Evolutionary conservation across 2,888 invertebrate species (phyloP).

Genomic region (Adelphocoris suturalis): DNA sequence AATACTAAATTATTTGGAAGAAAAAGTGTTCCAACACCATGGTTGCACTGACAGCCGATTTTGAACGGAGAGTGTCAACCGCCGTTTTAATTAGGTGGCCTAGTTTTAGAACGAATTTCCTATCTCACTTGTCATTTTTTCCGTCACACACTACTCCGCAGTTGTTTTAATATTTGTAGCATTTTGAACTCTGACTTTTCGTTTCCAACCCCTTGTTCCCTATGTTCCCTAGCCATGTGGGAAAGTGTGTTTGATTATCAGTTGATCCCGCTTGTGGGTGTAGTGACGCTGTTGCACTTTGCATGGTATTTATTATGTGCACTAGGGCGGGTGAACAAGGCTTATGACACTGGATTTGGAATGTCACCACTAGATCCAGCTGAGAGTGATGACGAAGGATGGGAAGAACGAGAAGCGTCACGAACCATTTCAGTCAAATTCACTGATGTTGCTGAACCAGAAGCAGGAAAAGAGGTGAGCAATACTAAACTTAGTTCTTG

Average conservation of each 20-base stretch:
- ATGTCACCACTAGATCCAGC: conserved; percentile 71
- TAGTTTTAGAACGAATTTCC: too few relatives aligned
- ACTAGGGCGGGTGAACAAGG: conserved; percentile 73
- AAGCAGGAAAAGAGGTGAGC: conserved; percentile 83
- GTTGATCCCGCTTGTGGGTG: conserved; percentile 66
- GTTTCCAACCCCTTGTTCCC: too few relatives aligned
- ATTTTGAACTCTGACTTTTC: not conserved
- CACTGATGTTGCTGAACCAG: conserved; percentile 86
- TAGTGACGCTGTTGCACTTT: conserved; percentile 66
- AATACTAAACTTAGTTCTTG: too few relatives aligned
- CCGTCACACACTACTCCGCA: not conserved
- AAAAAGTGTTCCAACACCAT: too few relatives aligned
- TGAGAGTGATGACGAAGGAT: conserved; percentile 82
- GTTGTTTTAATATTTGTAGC: not conserved
- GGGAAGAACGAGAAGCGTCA: conserved; percentile 91
- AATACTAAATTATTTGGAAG: too few relatives aligned
- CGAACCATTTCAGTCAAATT: conserved; percentile 94
- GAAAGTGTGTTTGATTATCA: conserved; percentile 35
- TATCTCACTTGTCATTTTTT: not conserved
- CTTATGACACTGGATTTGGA: conserved; percentile 72
- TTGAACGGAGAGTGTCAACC: too few relatives aligned
- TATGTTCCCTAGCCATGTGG: conserved; percentile 35
- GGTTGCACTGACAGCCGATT: too few relatives aligned
- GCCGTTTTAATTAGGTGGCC: too few relatives aligned
- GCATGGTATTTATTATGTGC: conserved; percentile 65